Conservation (phyloP, 2,888 invertebrate genomes). For the Hypercompe scribonia region DNA sequence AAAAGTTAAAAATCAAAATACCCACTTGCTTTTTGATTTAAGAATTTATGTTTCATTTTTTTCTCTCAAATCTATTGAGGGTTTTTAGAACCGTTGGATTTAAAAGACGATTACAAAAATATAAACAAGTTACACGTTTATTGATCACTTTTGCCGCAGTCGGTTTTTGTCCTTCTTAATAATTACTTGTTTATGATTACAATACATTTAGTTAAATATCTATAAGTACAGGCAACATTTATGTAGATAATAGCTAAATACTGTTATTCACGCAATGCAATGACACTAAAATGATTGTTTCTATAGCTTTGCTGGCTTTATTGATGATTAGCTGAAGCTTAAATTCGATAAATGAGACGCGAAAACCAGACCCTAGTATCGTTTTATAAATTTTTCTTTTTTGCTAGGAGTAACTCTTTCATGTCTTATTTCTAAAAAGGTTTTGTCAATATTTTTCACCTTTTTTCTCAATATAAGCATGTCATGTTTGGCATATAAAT, state of each 20-base stretch:
- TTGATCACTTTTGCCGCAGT: neutral
- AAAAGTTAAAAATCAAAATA: neutral
- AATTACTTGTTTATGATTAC: neutral
- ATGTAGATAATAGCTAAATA: neutral
- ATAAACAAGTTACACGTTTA: neutral
- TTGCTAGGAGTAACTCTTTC: neutral
- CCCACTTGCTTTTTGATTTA: too few relatives aligned
- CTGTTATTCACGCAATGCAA: neutral
- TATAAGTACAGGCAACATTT: neutral
- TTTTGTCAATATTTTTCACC: neutral
- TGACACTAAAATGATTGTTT: neutral
- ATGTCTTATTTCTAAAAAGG: neutral
- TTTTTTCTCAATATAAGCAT: neutral
- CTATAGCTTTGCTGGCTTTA: neutral
- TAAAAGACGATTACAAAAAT: neutral
- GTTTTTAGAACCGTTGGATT: neutral
- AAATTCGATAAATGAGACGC: neutral
- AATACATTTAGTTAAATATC: neutral
- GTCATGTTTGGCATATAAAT: neutral
- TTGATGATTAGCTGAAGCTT: neutral
- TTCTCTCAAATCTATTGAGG: neutral
- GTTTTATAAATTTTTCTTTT: neutral
- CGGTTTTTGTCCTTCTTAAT: neutral
- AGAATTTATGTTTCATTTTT: neutral
- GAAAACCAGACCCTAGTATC: neutral